phyloP scores from a whole-genome alignment of 2,888 invertebrate genomes.

The Lasioglossum marginatum region DNA sequence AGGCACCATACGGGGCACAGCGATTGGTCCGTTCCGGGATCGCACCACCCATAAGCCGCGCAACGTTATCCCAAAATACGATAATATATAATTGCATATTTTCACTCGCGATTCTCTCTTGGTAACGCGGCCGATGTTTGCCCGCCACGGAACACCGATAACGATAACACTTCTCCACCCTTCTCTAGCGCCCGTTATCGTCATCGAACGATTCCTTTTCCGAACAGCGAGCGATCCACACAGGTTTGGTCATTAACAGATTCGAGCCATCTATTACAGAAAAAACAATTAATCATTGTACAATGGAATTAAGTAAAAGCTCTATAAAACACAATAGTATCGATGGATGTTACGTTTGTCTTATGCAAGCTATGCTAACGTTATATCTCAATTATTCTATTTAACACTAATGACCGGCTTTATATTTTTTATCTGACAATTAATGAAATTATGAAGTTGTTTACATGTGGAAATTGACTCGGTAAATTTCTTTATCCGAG shows the following conservation, averaged over 20 bases:
- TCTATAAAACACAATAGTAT: neutral
- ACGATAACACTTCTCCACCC: constrained; percentile 64
- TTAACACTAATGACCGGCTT: too few species aligned
- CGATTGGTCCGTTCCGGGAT: constrained; percentile 77
- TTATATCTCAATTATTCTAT: too few species aligned
- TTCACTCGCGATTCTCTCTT: constrained; percentile 56
- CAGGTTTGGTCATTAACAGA: constrained; percentile 3
- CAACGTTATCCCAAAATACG: constrained; percentile 64
- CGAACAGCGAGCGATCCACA: neutral
- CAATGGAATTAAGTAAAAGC: neutral
- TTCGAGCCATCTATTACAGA: neutral
- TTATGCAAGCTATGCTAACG: too few species aligned
- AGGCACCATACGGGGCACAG: constrained; percentile 72
- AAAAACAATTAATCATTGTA: neutral
- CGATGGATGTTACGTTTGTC: too few species aligned
- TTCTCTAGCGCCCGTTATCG: constrained; percentile 51
- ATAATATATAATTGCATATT: constrained; percentile 65
- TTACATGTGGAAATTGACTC: too few species aligned
- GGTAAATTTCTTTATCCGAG: too few species aligned
- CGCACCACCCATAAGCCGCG: constrained; percentile 77
- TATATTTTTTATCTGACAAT: too few species aligned
- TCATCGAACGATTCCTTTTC: constrained; percentile 48
- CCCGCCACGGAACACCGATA: constrained; percentile 63
- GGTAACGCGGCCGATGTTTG: constrained; percentile 65
- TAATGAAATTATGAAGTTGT: too few species aligned